Base-by-base conservation (phyloP, 2,113 vertebrate genomes). In the Mesoclemmys tuberculata region DNA sequence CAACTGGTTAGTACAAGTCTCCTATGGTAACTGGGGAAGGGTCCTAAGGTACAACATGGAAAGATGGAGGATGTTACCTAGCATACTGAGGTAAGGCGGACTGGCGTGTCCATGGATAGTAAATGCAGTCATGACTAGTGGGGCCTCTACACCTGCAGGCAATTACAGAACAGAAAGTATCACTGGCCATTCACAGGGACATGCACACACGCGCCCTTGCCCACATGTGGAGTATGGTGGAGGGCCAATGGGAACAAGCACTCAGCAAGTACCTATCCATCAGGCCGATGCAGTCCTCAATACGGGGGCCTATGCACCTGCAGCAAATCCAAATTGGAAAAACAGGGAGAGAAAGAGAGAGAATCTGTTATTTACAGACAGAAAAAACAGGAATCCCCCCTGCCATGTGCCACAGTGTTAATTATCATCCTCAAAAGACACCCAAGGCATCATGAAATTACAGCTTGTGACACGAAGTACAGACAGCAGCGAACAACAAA, bases 261-360 rank as follows among this genome's bases (percentile, higher is more conserved):
- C 92, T 85, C 97, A 61, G 95, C 96, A 98, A 98, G 85, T 99
- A 99, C 99, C 99, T 99, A 99, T 99, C 99, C 99, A 99, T 99
- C 98, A 99, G 99, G 97, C 99, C 99, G 46, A 99, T 98, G 97
- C 99, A 99, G 98, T 99, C 99, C 98, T 99, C 99, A 41, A 99
- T 98, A 88, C 98, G 98, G 2, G 99, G 99, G 97, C 99, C 99
- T 96, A 99, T 93, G 98, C 99, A 99, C 99, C 99, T 99, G 98
- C 90, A 98, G 98, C 94, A 96, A 85, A 97, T 91, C 85, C 93
- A 94, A 31, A 93, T 92, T 88, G 93, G 93, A 94, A 88, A 92
- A 94, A 96, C 10, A 90, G 92, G 88, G 93, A 97, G 90, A 98
- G 52, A 98, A 97, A 98, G 85, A 96, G 96, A 92, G 93, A 93